These are phyloP conservation scores for Lagorchestes hirsutus DNA, from an alignment of 2,797 vertebrate species.

Conservation along the genomic window DNA sequence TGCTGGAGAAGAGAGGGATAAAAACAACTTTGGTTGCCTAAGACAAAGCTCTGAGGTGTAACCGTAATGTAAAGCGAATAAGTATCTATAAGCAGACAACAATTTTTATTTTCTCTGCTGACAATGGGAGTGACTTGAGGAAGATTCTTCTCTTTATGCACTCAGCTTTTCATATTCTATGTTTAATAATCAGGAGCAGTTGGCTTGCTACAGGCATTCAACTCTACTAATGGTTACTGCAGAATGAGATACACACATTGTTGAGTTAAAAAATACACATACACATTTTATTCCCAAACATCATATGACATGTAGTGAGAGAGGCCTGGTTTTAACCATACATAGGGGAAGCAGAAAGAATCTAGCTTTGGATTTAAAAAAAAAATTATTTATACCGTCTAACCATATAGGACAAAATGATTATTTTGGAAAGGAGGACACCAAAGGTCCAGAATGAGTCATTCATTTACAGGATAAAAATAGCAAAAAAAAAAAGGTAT, in stretches of 20 bases:
- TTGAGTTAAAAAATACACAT: not conserved
- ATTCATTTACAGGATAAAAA: slow-evolving; percentile 30
- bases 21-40: slow-evolving; percentile 70
- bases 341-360: not conserved
- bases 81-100: slow-evolving; percentile 51
- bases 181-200: slow-evolving; percentile 68
- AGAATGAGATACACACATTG: slow-evolving; percentile 34
- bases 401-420: slow-evolving; percentile 32
- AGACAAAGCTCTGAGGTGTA: slow-evolving; percentile 68
- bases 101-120: slow-evolving; percentile 73
- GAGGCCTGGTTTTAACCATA: slow-evolving; percentile 43
- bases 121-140: slow-evolving; percentile 68
- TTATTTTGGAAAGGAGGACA: slow-evolving; percentile 22
- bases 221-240: slow-evolving; percentile 44
- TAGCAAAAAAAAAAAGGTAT: not conserved
- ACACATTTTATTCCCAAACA: not conserved
- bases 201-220: slow-evolving; percentile 66
- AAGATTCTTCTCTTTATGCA: slow-evolving; percentile 42
- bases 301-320: not conserved
- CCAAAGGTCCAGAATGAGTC: slow-evolving; percentile 1
- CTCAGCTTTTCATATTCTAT: slow-evolving; percentile 68
- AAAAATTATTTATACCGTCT: not conserved
- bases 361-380: not conserved
- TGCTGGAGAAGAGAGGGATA: slow-evolving; percentile 61
- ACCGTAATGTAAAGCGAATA: slow-evolving; percentile 68